Base-by-base conservation (phyloP, 2,797 vertebrate genomes). In the Bryconaethiops microstoma region DNA sequence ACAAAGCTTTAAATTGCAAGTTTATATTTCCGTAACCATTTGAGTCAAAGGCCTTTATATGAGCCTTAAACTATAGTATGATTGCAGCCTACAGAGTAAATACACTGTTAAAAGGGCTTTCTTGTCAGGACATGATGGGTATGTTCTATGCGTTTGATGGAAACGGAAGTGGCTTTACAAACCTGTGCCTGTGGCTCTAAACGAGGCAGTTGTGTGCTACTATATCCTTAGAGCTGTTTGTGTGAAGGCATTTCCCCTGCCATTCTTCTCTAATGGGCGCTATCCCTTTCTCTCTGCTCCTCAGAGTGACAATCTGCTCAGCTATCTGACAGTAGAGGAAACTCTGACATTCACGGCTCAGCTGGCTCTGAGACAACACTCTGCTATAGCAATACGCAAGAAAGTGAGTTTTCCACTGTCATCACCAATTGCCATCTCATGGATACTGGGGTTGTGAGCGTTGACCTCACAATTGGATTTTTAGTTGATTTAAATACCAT, bases 261-360 rank as follows among this genome's bases (percentile, higher is more conserved):
- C 10, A 45, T 57, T 52, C 60, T 57, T 69, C 29, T 75, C 25
- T 80, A 78, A 80, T 74, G 62, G 68, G n/a, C 76, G 74, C 76
- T 81, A 72, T 76, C 74, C 57, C 68, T 81, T 50, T 76, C 50
- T 54, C 35, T 13, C 48, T 78, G 25, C 39, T 59, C 75, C 82
- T 70, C 90, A 99, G 97, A 96, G 88, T 69, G 96, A 98, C 81
- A 94, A 92, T 80, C 93, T 99, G 85, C 91, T 99, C 88, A 95
- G 94, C 89, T 96, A 95, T 90, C 94, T 99, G 88, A 99, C 97
- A 0, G 87, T 98, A 90, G 91, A 94, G 52, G 98, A 99, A 91
- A 97, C 96, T 4, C 92, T 99, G 88, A 94, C 89, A 78, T 99
- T 96, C 90, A 97, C 94, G 0, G 97, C 96, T 8, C 94, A 96